Base-by-base conservation (phyloP, 2,888 invertebrate genomes). In the Malthinus flaveolus region DNA sequence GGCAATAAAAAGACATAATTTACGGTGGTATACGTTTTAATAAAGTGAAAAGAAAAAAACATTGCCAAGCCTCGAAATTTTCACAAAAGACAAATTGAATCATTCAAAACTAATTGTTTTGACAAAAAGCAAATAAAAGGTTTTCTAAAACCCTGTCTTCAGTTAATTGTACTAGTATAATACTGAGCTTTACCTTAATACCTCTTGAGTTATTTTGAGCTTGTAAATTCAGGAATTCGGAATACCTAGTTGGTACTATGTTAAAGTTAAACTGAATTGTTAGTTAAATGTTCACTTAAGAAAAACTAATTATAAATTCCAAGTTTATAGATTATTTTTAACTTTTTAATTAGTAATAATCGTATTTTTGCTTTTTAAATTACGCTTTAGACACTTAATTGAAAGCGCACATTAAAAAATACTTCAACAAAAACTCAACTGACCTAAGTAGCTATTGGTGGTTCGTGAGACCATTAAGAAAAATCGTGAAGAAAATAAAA, bases 401-500 rank as follows among this genome's bases (percentile, higher is more conserved):
- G 5, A 23, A 23, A 23, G 23, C 5, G 23, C 3, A 23, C 2
- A 5, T 23, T 23, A 23, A 23, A 23, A 23, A 23, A 23, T 5
- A 23, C 3, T 23, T 23, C 3, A 23, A 3, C n/a, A n/a, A 23
- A 23, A 23, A 23, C 2, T 23, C 23, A 23, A 23, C 23, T 23
- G 23, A 51, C 51, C 39, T 51, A 49, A 50, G 59, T 59, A 62
- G 48, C 57, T 60, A 64, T 64, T 62, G 66, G 62, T 63, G 61
- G 63, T 66, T 64, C 58, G 59, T 49, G 65, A 64, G 62, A 58
- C 67, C 69, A 69, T 69, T 69, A 69, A 61, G 63, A 64, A 63
- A 64, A 69, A 68, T 67, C 67, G 67, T 64, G 68, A 62, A 64
- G 45, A 45, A 65, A 69, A 69, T 68, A 68, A 68, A 68, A 64